Percentiles rank a stretch among this genome's conserved stretches.
Evolutionary conservation across 2,888 invertebrate species (phyloP).

Genomic region (Epirrhoe alternata): DNA sequence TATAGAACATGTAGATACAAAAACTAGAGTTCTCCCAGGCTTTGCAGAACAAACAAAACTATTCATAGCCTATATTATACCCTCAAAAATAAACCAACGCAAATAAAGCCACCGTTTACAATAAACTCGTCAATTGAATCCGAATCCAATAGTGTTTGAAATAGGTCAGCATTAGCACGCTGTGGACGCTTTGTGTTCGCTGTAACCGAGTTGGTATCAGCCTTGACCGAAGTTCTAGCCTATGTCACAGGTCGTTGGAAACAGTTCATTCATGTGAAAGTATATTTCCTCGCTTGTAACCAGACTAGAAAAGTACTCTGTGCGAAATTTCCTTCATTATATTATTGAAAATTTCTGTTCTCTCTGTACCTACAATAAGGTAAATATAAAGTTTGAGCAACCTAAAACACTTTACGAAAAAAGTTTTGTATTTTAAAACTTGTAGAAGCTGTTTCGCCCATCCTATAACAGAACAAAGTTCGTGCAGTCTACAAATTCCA

Average conservation of each 20-base stretch:
- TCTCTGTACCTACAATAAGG: too few species aligned
- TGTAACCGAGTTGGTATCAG: slow-evolving; percentile 26
- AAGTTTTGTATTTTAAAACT: neutral
- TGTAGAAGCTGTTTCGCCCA: neutral
- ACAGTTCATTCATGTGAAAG: neutral
- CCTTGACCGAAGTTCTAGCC: slow-evolving; percentile 26
- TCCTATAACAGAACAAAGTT: slow-evolving; percentile 19
- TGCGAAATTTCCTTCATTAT: too few species aligned
- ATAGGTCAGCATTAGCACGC: slow-evolving; percentile 5
- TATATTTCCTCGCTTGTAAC: too few species aligned
- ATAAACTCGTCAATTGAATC: neutral
- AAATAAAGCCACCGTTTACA: neutral
- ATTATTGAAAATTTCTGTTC: too few species aligned
- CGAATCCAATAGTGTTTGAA: slow-evolving; percentile 1
- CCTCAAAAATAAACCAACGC: too few species aligned
- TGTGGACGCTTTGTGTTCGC: slow-evolving; percentile 14
- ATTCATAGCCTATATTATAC: too few species aligned
- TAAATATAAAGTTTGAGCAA: too few species aligned
- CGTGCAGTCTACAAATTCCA: slow-evolving; percentile 21
- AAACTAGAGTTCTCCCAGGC: too few species aligned
- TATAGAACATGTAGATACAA: too few species aligned
- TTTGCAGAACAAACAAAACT: too few species aligned
- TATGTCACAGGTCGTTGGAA: slow-evolving; percentile 6
- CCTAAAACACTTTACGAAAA: too few species aligned
- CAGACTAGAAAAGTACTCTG: too few species aligned